These are phyloP conservation scores for Sebastes trivittatus DNA, from an alignment of 2,797 vertebrate species.

Conservation along the genomic window DNA sequence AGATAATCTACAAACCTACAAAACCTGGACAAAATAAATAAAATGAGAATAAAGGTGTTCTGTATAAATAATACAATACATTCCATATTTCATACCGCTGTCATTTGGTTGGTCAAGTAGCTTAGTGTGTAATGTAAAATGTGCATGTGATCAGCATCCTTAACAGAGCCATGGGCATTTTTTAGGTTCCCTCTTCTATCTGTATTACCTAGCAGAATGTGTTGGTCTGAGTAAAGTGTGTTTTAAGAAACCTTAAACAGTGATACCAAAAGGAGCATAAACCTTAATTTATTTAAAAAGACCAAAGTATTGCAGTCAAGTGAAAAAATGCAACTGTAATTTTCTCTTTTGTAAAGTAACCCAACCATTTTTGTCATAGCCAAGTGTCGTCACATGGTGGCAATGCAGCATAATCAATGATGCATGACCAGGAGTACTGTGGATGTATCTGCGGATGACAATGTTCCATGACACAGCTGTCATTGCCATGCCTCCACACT, in stretches of 20 bases:
- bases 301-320: neutral
- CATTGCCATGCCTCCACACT: constrained; percentile 44
- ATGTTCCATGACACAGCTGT: constrained; percentile 42
- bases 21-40: neutral
- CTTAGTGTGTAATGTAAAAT: neutral
- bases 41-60: neutral
- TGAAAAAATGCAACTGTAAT: neutral
- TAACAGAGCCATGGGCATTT: neutral
- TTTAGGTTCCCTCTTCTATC: neutral
- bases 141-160: neutral
- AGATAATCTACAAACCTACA: neutral
- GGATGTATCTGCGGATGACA: neutral
- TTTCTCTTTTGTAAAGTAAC: neutral
- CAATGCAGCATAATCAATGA: constrained; percentile 44
- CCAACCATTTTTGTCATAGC: constrained; percentile 12
- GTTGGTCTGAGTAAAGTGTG: neutral
- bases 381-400: constrained; percentile 40
- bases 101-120: neutral
- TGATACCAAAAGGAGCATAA: neutral
- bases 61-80: neutral
- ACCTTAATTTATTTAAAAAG: neutral
- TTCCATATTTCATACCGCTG: neutral
- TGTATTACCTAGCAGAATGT: neutral
- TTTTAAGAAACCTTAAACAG: neutral
- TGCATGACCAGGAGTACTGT: neutral